These are phyloP conservation scores for Tetragonula carbonaria DNA, from an alignment of 2,888 invertebrate genomes.

Conservation along the genomic window DNA sequence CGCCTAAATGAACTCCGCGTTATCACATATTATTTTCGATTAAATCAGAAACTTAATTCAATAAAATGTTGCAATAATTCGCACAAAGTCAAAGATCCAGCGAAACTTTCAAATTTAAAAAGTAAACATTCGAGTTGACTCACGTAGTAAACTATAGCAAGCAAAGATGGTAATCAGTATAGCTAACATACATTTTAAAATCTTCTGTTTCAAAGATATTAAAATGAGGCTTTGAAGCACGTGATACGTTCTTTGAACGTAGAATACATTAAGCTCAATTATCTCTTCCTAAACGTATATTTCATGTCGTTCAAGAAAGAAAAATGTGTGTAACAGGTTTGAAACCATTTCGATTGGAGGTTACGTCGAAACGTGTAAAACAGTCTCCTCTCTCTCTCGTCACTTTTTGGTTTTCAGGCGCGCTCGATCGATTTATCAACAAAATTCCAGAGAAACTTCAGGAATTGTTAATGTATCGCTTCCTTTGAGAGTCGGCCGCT, in stretches of 20 bases:
- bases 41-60: no score
- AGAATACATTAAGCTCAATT: background rate
- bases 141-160: background rate
- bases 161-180: background rate
- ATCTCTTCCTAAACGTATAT: background rate
- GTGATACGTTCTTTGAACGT: background rate
- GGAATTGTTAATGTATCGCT: slow-evolving; percentile 27
- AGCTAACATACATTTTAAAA: background rate
- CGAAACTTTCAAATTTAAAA: background rate
- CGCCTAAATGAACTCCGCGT: no score
- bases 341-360: background rate
- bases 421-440: background rate
- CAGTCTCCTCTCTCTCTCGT: no score
- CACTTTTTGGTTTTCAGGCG: background rate
- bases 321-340: background rate
- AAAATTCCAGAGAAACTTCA: slow-evolving; percentile 4
- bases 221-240: background rate
- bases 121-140: background rate
- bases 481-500: slow-evolving; percentile 15
- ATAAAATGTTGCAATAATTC: no score
- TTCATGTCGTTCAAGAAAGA: background rate
- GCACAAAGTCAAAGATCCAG: background rate
- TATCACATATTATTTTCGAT: no score
- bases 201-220: background rate
- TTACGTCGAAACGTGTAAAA: background rate